phyloP scores from a whole-genome alignment of 2,113 vertebrate genomes.

The Pogona vitticeps region DNA sequence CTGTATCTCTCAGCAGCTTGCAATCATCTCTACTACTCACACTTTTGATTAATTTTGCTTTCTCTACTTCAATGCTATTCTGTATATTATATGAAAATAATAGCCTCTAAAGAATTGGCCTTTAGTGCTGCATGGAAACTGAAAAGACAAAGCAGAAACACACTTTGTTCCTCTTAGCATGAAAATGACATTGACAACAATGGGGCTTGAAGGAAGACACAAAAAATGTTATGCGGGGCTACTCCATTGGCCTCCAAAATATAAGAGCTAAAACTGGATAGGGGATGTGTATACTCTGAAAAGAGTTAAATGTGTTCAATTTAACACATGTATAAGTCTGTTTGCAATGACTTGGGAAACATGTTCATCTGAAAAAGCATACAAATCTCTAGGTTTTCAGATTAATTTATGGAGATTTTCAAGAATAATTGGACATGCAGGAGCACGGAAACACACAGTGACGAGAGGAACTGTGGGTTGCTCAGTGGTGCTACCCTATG shows the following conservation, averaged over 20 bases:
- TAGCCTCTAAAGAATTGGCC: background rate
- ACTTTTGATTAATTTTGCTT: background rate
- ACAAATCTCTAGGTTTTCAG: background rate
- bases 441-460: too few species aligned
- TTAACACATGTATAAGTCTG: background rate
- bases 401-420: background rate
- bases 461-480: too few species aligned
- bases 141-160: background rate
- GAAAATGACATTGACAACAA: too few species aligned
- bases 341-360: background rate
- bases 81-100: background rate
- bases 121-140: background rate
- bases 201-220: too few species aligned
- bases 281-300: too few species aligned
- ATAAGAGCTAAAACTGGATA: too few species aligned
- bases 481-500: too few species aligned
- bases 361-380: background rate
- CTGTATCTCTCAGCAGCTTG: background rate
- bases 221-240: too few species aligned
- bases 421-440: too few species aligned
- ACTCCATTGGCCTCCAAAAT: too few species aligned
- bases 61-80: background rate
- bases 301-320: background rate
- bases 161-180: background rate
- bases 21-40: background rate